Evolutionary conservation across 2,797 vertebrate genomes (phyloP), one percentile per base, ranked within the genome.

Genomic region (Chrysolophus pictus): DNA sequence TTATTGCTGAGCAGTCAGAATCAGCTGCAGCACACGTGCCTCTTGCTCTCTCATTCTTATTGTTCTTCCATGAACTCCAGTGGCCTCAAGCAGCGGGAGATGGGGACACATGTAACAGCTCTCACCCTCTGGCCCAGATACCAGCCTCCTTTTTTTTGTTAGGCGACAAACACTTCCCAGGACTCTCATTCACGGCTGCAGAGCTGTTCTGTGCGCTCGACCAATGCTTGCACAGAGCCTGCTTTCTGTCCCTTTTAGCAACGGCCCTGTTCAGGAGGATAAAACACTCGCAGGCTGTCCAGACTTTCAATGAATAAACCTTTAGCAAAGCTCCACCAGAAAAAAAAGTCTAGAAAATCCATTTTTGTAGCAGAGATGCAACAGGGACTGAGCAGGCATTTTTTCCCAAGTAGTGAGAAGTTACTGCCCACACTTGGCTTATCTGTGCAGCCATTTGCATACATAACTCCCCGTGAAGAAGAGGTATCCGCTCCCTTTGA

Each of bases 11-110:
- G 96, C 94, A 77, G 91, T 83, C 94, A 46, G 94, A 97, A 97
- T 97, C 97, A 98, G 97, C 97, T 97, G 97, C 97, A 67, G 88
- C 94, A 93, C 97, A 96, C 82, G 95, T 96, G 97, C 97, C 91
- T 17, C 95, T 91, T 82, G 75, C 95, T 94, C 72, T 93, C 95
- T 82, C 87, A 77, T 92, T 96, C 94, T 67, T 95, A 97, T 97
- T 98, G 97, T 98, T 96, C 93, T 90, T 94, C 73, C 47, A 87
- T 97, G 96, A 97, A 97, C 97, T 96, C 91, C 4, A 7, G 55
- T 91, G 95, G 92, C 96, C 94, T 71, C 91, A 58, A 97, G 94
- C 97, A 96, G 97, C 96, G 91, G 98, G 97, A 96, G 96, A 96
- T 39, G 35, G 89, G 90, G 96, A 97, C 97, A 98, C 97, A 97